phyloP scores from a whole-genome alignment of 2,888 invertebrate genomes.

The Pollenia amentaria region DNA sequence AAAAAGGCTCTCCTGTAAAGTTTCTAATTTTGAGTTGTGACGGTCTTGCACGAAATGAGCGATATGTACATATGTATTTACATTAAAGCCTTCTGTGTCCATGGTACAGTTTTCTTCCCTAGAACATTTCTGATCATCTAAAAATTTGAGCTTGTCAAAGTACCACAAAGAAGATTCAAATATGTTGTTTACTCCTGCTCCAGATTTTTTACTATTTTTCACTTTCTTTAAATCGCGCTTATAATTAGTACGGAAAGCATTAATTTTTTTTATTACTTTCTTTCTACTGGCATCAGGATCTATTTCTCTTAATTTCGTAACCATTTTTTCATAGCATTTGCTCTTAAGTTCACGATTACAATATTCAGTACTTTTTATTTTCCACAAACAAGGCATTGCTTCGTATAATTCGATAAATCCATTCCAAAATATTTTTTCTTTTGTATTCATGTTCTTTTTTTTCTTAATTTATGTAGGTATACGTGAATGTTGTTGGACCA shows the following conservation, averaged over 20 bases:
- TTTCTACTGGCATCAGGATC: conserved; percentile 38
- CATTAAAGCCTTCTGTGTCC: not conserved
- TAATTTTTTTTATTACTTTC: conserved; percentile 54
- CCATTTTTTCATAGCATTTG: conserved; percentile 27
- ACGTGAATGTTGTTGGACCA: too few species aligned
- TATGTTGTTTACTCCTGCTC: not conserved
- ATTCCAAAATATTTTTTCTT: conserved; percentile 10
- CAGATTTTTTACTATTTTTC: conserved; percentile 11
- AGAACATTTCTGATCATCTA: conserved; percentile 21
- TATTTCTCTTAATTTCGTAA: conserved; percentile 36
- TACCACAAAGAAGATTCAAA: conserved; percentile 49
- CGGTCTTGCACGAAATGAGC: too few species aligned
- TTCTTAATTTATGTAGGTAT: too few species aligned
- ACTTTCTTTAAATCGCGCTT: conserved; percentile 33
- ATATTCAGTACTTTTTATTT: conserved; percentile 32
- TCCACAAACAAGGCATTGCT: conserved; percentile 11
- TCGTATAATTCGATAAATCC: conserved; percentile 17
- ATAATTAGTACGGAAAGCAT: conserved; percentile 42
- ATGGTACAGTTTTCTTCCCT: not conserved
- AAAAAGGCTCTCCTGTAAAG: too few species aligned
- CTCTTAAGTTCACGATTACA: conserved; percentile 42
- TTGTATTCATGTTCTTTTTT: not conserved
- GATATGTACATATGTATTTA: not conserved
- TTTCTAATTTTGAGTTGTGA: too few species aligned
- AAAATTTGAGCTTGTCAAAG: conserved; percentile 48